These are phyloP conservation scores for Drosophila suboccidentalis DNA, from an alignment of 2,888 invertebrate genomes.

Conservation along the genomic window DNA sequence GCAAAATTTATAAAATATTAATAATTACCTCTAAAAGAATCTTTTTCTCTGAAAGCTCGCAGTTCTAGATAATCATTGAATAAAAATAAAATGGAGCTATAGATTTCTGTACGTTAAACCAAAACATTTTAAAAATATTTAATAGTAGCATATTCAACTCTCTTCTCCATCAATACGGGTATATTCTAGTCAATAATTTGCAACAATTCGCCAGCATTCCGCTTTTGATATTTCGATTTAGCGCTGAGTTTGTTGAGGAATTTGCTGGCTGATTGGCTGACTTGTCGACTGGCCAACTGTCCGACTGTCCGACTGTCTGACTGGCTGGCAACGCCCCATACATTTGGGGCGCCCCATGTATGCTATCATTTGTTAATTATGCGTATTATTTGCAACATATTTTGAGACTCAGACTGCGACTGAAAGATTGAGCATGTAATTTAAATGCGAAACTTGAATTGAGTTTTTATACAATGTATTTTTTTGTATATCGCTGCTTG, in stretches of 20 bases:
- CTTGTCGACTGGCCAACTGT: slow-evolving; percentile 13
- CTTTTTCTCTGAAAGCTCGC: too few relatives aligned
- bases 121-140: background rate
- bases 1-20: too few relatives aligned
- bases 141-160: background rate
- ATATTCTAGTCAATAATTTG: slow-evolving; percentile 23
- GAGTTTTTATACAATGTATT: background rate
- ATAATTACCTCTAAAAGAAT: too few relatives aligned
- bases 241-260: slow-evolving; percentile 23
- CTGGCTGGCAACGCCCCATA: slow-evolving; percentile 31
- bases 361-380: slow-evolving; percentile 68
- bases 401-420: slow-evolving; percentile 14
- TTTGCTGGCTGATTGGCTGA: slow-evolving; percentile 27
- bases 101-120: background rate
- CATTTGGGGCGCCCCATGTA: slow-evolving; percentile 35
- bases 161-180: slow-evolving; percentile 6
- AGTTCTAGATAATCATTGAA: background rate
- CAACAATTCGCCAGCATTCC: slow-evolving; percentile 24
- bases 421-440: slow-evolving; percentile 55
- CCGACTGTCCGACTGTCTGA: slow-evolving; percentile 14
- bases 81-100: background rate
- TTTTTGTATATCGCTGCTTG: slow-evolving; percentile 8
- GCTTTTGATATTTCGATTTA: slow-evolving; percentile 31
- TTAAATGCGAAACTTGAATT: slow-evolving; percentile 38
- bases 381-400: slow-evolving; percentile 67